A percentile compares a stretch with the other conserved stretches of the same genome.
Evolutionary conservation across 2,888 invertebrate genomes (phyloP).

Genomic region (Orchesella flavescens): DNA sequence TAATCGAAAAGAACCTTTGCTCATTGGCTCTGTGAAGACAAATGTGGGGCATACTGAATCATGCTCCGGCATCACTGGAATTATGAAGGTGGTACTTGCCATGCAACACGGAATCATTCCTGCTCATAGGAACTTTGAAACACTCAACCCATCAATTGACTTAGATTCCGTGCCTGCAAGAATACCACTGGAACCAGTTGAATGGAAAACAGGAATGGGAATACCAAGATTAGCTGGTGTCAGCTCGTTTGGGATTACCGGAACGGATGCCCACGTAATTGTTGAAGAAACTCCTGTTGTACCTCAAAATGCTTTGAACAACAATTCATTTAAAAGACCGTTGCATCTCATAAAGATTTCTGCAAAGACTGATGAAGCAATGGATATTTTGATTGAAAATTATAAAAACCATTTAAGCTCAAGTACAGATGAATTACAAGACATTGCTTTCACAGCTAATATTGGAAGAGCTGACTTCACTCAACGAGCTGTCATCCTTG

Average conservation of each 20-base stretch:
- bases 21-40: constrained; percentile 65
- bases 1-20: constrained; percentile 15
- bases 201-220: constrained; percentile 7
- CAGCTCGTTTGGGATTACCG: constrained; percentile 54
- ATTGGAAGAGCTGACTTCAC: constrained; percentile 51
- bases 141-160: constrained; percentile 41
- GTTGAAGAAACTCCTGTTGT: constrained; percentile 37
- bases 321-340: not conserved
- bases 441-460: constrained; percentile 45
- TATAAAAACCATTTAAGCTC: constrained; percentile 24
- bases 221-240: constrained; percentile 39
- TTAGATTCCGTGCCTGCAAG: constrained; percentile 52
- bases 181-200: constrained; percentile 35
- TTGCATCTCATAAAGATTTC: constrained; percentile 28
- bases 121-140: constrained; percentile 42
- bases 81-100: constrained; percentile 46
- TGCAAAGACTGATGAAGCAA: constrained; percentile 54
- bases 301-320: not conserved
- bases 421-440: too few relatives aligned
- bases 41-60: constrained; percentile 66
- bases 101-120: constrained; percentile 43
- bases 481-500: constrained; percentile 46
- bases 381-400: constrained; percentile 39
- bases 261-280: constrained; percentile 47
- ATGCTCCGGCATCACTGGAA: constrained; percentile 59